Conservation (phyloP, 2,797 vertebrate genomes). For the Thaleichthys pacificus region DNA sequence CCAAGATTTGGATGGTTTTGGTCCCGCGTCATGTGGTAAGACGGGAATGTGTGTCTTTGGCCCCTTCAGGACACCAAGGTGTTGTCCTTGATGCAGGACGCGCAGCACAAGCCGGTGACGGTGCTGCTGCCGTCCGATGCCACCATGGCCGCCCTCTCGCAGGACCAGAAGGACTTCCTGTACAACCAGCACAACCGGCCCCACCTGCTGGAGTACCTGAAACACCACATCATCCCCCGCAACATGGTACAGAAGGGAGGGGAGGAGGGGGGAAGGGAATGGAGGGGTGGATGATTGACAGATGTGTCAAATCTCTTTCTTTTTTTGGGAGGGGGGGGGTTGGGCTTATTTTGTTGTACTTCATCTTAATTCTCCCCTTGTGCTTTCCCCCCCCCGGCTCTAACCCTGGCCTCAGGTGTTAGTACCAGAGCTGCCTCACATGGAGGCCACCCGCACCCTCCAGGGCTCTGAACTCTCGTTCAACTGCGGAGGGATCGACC, state of each 20-base stretch:
- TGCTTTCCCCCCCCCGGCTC: neutral
- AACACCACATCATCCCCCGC: conserved; percentile 84
- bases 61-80: conserved; percentile 80
- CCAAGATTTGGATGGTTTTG: no score
- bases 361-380: neutral
- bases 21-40: no score
- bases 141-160: conserved; percentile 75
- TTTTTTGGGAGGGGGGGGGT: no score
- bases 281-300: neutral
- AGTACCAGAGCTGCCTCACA: conserved; percentile 70
- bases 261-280: neutral
- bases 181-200: conserved; percentile 76
- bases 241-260: conserved; percentile 59
- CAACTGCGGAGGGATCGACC: conserved; percentile 73
- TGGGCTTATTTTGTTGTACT: neutral
- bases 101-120: conserved; percentile 79
- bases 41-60: no score
- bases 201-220: conserved; percentile 83
- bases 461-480: conserved; percentile 85
- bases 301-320: neutral
- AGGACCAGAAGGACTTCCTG: conserved; percentile 84
- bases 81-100: conserved; percentile 72
- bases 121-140: conserved; percentile 87
- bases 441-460: conserved; percentile 76
- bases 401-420: conserved; percentile 65